These are phyloP conservation scores for Rhopalosiphum nymphaeae DNA, from an alignment of 2,888 invertebrate genomes.

Conservation along the genomic window DNA sequence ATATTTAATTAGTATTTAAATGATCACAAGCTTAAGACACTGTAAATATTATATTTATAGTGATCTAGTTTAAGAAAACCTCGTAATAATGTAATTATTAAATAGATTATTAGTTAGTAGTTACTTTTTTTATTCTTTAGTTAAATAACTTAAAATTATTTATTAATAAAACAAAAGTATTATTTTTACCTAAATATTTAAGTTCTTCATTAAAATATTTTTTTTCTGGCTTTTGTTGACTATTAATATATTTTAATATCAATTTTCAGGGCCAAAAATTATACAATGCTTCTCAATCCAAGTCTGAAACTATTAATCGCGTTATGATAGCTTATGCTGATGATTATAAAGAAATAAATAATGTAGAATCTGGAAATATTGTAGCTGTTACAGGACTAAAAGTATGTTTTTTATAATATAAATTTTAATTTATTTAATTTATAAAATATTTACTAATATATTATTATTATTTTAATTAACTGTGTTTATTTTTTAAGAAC, in stretches of 20 bases:
- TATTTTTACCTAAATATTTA: no score
- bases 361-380: constrained; percentile 84
- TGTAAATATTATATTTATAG: no score
- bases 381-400: constrained; percentile 90
- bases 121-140: no score
- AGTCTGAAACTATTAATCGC: constrained; percentile 77
- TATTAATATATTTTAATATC: neutral
- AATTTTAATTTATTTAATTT: constrained; percentile 21
- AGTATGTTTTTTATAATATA: constrained; percentile 71
- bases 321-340: constrained; percentile 87
- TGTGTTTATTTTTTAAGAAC: constrained; percentile 70
- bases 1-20: no score
- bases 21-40: no score
- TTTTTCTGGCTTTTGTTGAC: neutral
- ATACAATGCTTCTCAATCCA: constrained; percentile 79
- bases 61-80: no score
- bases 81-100: no score
- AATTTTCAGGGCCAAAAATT: constrained; percentile 75
- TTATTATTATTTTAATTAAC: neutral
- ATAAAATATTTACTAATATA: neutral
- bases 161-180: no score
- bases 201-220: neutral
- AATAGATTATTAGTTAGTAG: no score
- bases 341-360: constrained; percentile 83
- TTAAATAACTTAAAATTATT: no score